Base-by-base conservation (phyloP, 2,797 vertebrate species). In the Anniella stebbinsi region DNA sequence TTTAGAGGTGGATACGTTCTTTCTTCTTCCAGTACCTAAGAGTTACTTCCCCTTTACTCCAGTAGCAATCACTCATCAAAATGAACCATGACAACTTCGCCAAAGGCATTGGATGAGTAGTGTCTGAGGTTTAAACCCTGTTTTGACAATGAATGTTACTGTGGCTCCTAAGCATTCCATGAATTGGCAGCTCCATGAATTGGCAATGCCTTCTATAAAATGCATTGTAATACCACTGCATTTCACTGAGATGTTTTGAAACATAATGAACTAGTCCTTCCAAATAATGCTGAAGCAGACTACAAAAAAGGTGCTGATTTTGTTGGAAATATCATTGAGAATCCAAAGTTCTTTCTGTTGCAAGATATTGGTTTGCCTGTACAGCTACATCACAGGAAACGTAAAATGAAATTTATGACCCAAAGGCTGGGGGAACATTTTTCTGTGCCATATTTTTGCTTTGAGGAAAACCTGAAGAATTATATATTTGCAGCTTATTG, bases 231-330 rank as follows among this genome's bases (percentile, higher is more conserved):
- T 91, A 83, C 45, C 88, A 93, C 48, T 66, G 72, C 2, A 1
- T 94, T 76, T 93, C 84, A 88, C 36, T 86, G 28, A 69, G 28
- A 1, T 90, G 41, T 94, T 94, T 60, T 87, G 80, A 93, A 87
- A 93, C 94, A 54, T 92, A 93, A 94, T 95, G 91, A 93, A 80
- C 93, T 91, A 86, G 85, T 90, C 73, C 90, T 95, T 93, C 80
- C 95, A 92, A 91, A 92, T 91, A 92, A 94, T 89, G 88, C 91
- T 87, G 80, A 93, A 95, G 94, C 92, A 89, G n/a, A n/a, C n/a
- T 75, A 87, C 70, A 81, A 91, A 89, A 93, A 95, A 91, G 76
- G 48, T 33, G n/a, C n/a, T 86, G 83, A 92, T 66, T 91, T 93
- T 92, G 78, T 94, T 93, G 70, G 30, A 36, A 60, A 89, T 92